phyloP scores from a whole-genome alignment of 2,113 vertebrate species.

The Serinus canaria region DNA sequence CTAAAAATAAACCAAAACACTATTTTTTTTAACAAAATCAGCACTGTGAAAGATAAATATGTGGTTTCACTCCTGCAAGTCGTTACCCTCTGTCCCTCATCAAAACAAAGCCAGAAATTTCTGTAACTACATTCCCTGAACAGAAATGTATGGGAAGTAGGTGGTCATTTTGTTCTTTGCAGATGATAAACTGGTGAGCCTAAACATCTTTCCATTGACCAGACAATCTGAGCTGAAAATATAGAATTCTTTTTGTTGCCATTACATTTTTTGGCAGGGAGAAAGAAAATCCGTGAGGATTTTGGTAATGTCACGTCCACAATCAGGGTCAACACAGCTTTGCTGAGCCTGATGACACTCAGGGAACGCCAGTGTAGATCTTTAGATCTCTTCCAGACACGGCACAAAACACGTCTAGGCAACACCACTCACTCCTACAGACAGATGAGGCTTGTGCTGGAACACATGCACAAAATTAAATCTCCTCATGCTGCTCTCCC shows the following conservation, averaged over 20 bases:
- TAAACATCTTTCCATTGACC: not conserved
- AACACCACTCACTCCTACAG: not conserved
- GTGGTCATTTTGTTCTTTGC: not conserved
- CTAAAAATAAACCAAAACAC: not conserved
- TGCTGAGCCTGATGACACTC: not conserved
- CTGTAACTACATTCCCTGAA: not conserved
- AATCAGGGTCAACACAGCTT: not conserved
- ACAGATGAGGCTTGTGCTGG: not conserved
- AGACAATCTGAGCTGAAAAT: not conserved
- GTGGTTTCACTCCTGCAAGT: not conserved
- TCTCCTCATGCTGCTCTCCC: not conserved
- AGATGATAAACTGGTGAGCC: not conserved
- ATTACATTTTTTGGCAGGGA: not conserved
- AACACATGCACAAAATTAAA: not conserved
- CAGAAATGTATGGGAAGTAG: not conserved
- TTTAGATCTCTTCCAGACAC: not conserved
- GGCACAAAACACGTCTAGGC: not conserved
- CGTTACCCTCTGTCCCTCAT: not conserved
- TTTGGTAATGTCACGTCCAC: not conserved
- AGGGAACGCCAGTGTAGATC: not conserved
- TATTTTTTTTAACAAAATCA: not conserved
- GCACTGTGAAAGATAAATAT: not conserved
- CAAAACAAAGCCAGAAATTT: not conserved
- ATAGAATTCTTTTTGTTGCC: not conserved
- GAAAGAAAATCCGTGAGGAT: not conserved